Percentiles rank a stretch among this genome's conserved stretches.
Evolutionary conservation across 1,140 invertebrate species (phyloP).

Genomic region (Apis dorsata): DNA sequence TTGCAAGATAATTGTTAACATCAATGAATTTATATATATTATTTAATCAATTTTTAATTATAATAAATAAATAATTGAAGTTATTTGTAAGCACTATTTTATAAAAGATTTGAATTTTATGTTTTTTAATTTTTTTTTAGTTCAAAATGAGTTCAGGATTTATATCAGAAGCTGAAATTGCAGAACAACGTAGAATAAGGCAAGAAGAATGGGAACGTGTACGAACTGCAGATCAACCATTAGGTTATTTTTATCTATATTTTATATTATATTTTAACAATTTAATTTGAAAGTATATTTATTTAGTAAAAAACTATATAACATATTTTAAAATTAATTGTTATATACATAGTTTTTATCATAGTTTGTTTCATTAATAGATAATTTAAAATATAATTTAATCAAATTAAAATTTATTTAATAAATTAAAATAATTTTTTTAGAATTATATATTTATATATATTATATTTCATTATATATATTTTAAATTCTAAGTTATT

Average conservation of each 20-base stretch:
- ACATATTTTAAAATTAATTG: not conserved
- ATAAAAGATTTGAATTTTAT: not conserved
- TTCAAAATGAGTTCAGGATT: slow-evolving; percentile 91
- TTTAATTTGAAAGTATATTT: not conserved
- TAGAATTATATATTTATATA: not conserved
- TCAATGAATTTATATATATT: not conserved
- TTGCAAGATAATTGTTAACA: not conserved
- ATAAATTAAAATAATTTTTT: no score
- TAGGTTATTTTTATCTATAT: slow-evolving; percentile 82
- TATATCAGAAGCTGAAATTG: slow-evolving; percentile 91
- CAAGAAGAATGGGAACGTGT: slow-evolving; percentile 98
- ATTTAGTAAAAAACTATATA: not conserved
- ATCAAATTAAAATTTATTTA: not conserved
- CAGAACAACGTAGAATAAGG: slow-evolving; percentile 87
- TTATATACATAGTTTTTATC: not conserved
- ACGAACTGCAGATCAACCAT: slow-evolving; percentile 91
- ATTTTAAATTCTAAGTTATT: not conserved
- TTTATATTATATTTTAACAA: not conserved
- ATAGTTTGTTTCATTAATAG: not conserved
- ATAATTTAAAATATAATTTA: not conserved
- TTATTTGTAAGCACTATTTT: not conserved
- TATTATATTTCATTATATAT: not conserved
- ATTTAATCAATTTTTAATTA: not conserved
- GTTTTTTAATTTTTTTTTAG: not conserved
- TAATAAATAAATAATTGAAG: not conserved